These are phyloP conservation scores for Dasysyrphus albostriatus DNA, from an alignment of 2,888 invertebrate genomes.

Conservation along the genomic window DNA sequence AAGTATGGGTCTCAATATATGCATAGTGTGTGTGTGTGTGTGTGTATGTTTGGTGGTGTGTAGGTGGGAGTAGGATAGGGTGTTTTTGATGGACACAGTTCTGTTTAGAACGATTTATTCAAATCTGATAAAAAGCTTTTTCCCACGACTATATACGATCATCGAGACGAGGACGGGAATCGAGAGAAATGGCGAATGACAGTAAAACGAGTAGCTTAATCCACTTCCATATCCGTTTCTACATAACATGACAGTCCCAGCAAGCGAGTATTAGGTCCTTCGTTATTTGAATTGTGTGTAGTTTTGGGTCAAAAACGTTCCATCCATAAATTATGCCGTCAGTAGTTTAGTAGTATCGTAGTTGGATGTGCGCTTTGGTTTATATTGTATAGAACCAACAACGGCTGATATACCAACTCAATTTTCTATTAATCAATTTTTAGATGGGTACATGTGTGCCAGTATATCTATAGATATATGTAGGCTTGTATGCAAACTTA, in stretches of 20 bases:
- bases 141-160: slow-evolving; percentile 8
- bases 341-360: slow-evolving; percentile 39
- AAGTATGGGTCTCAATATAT: slow-evolving; percentile 15
- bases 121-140: slow-evolving; percentile 72
- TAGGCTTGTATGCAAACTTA: background rate
- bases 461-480: background rate
- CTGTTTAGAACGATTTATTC: slow-evolving; percentile 68
- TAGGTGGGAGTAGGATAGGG: background rate
- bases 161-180: background rate
- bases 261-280: slow-evolving; percentile 39
- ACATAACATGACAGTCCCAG: slow-evolving; percentile 3
- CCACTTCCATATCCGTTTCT: slow-evolving; percentile 40
- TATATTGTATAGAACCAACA: background rate
- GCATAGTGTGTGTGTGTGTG: background rate
- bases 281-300: slow-evolving; percentile 54
- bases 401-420: slow-evolving; percentile 40
- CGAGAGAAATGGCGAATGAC: slow-evolving; percentile 40
- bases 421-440: slow-evolving; percentile 70
- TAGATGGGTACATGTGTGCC: slow-evolving; percentile 2
- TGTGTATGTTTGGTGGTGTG: background rate
- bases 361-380: slow-evolving; percentile 41
- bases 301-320: slow-evolving; percentile 69
- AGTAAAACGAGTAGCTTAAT: slow-evolving; percentile 42
- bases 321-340: slow-evolving; percentile 65
- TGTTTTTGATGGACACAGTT: slow-evolving; percentile 53